Evolutionary conservation across 2,113 vertebrate genomes (phyloP).

Genomic region (Sturnus vulgaris): DNA sequence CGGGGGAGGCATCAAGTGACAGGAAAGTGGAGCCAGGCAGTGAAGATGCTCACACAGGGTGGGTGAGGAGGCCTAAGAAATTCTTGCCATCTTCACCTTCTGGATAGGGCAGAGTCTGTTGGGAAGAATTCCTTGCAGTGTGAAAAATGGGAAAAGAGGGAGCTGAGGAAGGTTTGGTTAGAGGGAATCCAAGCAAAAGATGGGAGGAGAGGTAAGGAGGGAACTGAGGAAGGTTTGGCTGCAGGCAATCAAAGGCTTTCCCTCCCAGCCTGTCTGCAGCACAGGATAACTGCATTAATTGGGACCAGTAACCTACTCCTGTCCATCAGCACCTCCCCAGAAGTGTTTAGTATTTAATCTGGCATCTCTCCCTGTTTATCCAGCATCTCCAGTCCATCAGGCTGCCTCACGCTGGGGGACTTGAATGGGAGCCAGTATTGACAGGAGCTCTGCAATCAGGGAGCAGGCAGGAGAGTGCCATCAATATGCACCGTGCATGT

Average conservation of each 20-base stretch:
- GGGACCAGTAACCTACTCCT: constrained; percentile 14
- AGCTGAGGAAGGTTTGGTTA: not conserved
- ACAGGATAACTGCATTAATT: constrained; percentile 34
- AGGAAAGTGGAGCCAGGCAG: not conserved
- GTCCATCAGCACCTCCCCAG: constrained; percentile 32
- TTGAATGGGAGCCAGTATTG: constrained; percentile 35
- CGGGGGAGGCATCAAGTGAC: fast-evolving
- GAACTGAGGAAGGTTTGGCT: not conserved
- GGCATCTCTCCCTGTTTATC: constrained; percentile 34
- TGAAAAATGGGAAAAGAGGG: not conserved
- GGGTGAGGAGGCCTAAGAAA: not conserved
- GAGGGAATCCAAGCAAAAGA: not conserved
- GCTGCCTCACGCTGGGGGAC: constrained; percentile 5
- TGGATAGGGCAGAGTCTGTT: fast-evolving
- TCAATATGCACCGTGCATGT: constrained; percentile 3
- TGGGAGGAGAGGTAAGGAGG: not conserved
- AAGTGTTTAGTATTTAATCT: constrained; percentile 47
- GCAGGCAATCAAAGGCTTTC: not conserved
- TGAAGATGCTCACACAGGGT: not conserved
- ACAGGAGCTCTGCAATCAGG: constrained; percentile 9
- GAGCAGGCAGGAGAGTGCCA: not conserved
- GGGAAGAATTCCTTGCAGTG: not conserved
- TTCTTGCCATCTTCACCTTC: not conserved
- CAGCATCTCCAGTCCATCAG: constrained; percentile 33
- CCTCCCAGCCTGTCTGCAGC: constrained; percentile 23